Evolutionary conservation across 1,140 invertebrate species (phyloP), one percentile per base, ranked within the genome.

Genomic region (Nomia melanderi): DNA sequence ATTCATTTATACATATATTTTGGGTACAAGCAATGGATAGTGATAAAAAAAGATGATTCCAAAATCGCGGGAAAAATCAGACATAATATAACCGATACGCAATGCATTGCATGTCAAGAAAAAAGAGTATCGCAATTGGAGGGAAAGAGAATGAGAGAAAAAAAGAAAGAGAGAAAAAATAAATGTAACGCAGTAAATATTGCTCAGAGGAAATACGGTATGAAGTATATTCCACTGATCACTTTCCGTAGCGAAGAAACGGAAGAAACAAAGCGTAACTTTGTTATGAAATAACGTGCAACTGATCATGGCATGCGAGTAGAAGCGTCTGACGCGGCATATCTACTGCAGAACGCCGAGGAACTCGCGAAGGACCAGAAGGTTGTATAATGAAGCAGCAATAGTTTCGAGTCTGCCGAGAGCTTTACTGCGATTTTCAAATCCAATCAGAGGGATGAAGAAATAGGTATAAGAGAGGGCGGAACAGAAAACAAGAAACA

Each of bases 401-500:
- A 67, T 56, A 67, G 29, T 47, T 47, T 59, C 20, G 36, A n/a
- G 44, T 67, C n/a, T 67, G 47, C 2, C 39, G 53, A 65, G n/a
- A 44, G 4, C 5, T 67, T 33, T 36, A n/a, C 27, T 25, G 50
- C 33, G 50, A 75, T 9, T 54, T 31, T 29, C 12, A 27, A 36
- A 17, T 56, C 33, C 27, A 47, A 54, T 64, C 47, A 33, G 29
- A 59, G 44, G 47, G 33, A 39, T 39, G 33, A 57, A 77, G 56
- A 73, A 27, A 77, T 7, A 78, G 25, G 36, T 25, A 39, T 50
- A 39, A n/a, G n/a, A n/a, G 41, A 33, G 39, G 11, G 53, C 8
- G 63, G 33, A 65, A 65, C 44, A 54, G 60, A 80, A 82, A 84
- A 69, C 77, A 84, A 84, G 79, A 88, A 87, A 88, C 87, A 84